These are phyloP conservation scores for Pogona vitticeps DNA, from an alignment of 2,113 vertebrate species.

Conservation along the genomic window DNA sequence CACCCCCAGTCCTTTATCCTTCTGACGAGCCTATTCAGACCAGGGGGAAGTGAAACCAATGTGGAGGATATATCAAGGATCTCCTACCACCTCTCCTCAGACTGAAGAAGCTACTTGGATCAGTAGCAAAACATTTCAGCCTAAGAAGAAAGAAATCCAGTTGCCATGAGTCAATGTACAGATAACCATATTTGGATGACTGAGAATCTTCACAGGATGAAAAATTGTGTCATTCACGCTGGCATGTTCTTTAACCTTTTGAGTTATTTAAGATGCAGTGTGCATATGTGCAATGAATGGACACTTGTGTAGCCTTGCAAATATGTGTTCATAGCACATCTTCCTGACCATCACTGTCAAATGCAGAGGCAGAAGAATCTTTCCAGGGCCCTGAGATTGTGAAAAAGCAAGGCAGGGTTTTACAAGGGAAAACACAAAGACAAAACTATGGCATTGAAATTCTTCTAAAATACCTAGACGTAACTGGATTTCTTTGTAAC, in stretches of 20 bases:
- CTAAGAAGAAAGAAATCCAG: no score
- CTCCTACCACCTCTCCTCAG: no score
- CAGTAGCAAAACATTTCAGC: no score
- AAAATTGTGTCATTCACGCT: constrained; percentile 36
- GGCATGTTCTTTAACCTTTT: constrained; percentile 38
- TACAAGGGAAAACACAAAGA: constrained; percentile 6
- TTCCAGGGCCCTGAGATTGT: background rate
- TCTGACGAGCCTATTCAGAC: no score
- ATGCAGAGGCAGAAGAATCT: constrained; percentile 22
- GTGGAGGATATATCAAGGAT: no score
- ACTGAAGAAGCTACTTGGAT: no score
- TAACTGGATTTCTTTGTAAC: background rate
- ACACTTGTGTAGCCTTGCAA: constrained; percentile 32
- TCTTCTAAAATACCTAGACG: background rate
- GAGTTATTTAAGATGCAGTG: constrained; percentile 23
- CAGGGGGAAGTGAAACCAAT: no score
- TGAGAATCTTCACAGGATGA: no score
- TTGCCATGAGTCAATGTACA: no score
- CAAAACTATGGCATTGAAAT: background rate
- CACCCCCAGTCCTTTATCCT: no score
- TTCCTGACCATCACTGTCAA: constrained; percentile 10
- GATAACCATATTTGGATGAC: no score
- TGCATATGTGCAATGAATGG: background rate
- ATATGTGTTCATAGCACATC: constrained; percentile 7
- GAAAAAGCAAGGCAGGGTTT: constrained; percentile 21